Percentiles rank a stretch among this genome's conserved stretches.
These are phyloP conservation scores for Brachionus asplanchnoidis DNA, from an alignment of 1,140 invertebrate genomes.

Conservation along the genomic window DNA sequence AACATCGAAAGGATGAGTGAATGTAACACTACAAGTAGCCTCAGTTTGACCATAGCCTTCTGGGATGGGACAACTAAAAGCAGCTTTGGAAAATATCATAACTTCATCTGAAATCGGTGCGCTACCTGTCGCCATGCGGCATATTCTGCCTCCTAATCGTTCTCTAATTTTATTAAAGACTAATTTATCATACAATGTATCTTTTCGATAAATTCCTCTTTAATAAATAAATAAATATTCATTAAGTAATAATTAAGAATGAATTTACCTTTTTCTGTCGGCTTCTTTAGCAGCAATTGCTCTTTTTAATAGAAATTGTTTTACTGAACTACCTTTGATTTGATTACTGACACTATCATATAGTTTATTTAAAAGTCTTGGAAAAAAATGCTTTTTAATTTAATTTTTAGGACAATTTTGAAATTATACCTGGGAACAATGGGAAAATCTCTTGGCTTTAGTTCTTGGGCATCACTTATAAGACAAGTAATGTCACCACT, in stretches of 20 bases:
- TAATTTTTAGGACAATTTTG: not conserved
- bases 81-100: slow-evolving; percentile 84
- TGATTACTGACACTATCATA: slow-evolving; percentile 32
- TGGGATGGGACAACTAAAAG: slow-evolving; percentile 70
- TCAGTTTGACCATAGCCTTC: slow-evolving; percentile 98
- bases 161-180: slow-evolving; percentile 84
- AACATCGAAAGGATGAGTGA: slow-evolving; percentile 75
- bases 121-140: slow-evolving; percentile 87
- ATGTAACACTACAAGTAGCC: slow-evolving; percentile 65
- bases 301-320: slow-evolving; percentile 13
- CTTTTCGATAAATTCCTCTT: slow-evolving; percentile 25
- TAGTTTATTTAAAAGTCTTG: slow-evolving; percentile 78
- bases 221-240: not conserved
- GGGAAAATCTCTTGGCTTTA: slow-evolving; percentile 89
- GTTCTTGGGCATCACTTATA: slow-evolving; percentile 80
- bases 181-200: slow-evolving; percentile 63
- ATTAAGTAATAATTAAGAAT: not conserved
- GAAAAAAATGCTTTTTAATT: not conserved
- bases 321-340: not conserved
- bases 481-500: slow-evolving; percentile 81
- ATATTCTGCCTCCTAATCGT: slow-evolving; percentile 74
- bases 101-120: slow-evolving; percentile 87
- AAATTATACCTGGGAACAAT: slow-evolving; percentile 68
- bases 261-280: slow-evolving; percentile 30
- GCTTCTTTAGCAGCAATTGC: slow-evolving; percentile 34